Conservation (phyloP, 2,888 invertebrate genomes). For the Latheticus oryzae region DNA sequence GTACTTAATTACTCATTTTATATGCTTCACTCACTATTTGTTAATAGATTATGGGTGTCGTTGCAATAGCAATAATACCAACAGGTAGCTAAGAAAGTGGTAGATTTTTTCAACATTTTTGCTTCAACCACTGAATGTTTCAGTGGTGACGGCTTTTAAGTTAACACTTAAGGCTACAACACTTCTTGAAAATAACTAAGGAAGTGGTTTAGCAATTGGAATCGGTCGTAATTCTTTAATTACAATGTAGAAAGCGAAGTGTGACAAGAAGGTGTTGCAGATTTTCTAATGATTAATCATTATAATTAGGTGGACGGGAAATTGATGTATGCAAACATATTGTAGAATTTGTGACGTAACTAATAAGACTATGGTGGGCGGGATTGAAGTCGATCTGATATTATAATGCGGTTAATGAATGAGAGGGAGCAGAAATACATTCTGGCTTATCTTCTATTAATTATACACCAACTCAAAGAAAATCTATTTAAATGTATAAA, state of each 20-base stretch:
- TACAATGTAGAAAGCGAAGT: constrained; percentile 5
- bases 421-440: too few species aligned
- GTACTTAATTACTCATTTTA: constrained; percentile 65
- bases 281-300: constrained; percentile 7
- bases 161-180: too few species aligned
- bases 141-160: constrained; percentile 1
- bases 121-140: constrained; percentile 7
- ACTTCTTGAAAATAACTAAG: constrained; percentile 13
- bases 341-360: too few species aligned
- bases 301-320: too few species aligned
- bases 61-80: constrained; percentile 43
- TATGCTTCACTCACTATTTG: constrained; percentile 62
- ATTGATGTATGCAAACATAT: too few species aligned
- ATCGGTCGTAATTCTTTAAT: constrained; percentile 37
- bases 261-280: constrained; percentile 26
- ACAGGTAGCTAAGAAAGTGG: constrained; percentile 47
- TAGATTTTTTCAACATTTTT: constrained; percentile 16
- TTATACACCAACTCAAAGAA: too few species aligned
- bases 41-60: constrained; percentile 59
- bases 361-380: too few species aligned
- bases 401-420: too few species aligned
- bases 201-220: constrained; percentile 38
- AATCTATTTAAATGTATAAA: too few species aligned
- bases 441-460: too few species aligned
- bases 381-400: too few species aligned